Base-by-base conservation (phyloP, 2,888 invertebrate genomes). In the Chrysolina americana region DNA sequence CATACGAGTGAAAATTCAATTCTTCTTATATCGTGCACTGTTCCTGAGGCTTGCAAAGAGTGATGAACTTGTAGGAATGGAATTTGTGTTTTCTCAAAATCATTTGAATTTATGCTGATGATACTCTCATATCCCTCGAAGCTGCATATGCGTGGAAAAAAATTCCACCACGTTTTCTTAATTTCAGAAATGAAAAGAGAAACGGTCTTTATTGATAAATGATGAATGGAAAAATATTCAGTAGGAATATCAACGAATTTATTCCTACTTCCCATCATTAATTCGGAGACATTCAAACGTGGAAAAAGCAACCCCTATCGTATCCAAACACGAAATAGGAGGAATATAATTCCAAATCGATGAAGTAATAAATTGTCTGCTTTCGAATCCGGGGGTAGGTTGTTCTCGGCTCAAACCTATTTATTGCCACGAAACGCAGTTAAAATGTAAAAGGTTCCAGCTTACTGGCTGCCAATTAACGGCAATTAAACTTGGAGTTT, bases 281-380 rank as follows among this genome's bases (percentile, higher is more conserved):
- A 77, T 78, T 78, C 71, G 76, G 71, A 72, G 77, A 79, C 76
- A 78, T 79, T 75, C 65, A 75, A 75, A 80, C 73, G 76, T 77
- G 73, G 59, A 78, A 81, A 81, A 80, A 76, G 73, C 73, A 56
- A 62, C 71, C 64, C 69, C 47, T 63, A 41, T 71, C 70, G 77
- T 76, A 79, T 79, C 78, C 78, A 77, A 82, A 83, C 84, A 83
- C 82, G 81, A 80, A 84, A 83, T 79, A 82, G 83, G 83, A 82
- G 83, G 83, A 79, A 80, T 80, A 77, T 82, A 83, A 83, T 83
- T 81, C 79, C 81, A 81, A 84, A 84, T 83, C 84, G 83, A 84
- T 85, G 82, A 78, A 79, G 83, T 83, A 82, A 85, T 85, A 85
- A 84, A 85, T 84, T 82, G 79, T 76, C 79, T 78, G 73, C 41